These are phyloP conservation scores for Drosophila mercatorum DNA, from an alignment of 2,888 invertebrate species.

Conservation along the genomic window DNA sequence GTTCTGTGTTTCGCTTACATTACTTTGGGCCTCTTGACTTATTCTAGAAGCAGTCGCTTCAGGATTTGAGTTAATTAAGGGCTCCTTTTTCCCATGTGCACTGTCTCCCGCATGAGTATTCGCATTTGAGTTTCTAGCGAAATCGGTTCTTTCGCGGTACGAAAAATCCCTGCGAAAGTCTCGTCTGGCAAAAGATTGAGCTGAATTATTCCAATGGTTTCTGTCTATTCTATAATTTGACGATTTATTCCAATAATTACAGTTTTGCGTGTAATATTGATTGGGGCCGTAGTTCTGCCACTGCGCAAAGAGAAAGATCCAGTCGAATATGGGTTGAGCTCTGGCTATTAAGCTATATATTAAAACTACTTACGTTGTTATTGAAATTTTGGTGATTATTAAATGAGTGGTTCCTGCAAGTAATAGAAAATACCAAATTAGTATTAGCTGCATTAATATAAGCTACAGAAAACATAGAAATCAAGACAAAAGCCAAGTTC, in stretches of 20 bases:
- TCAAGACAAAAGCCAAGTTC: conserved; percentile 33
- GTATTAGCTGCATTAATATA: conserved; percentile 20
- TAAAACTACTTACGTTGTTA: conserved; percentile 69
- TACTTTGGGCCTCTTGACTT: not conserved
- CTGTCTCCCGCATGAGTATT: not conserved
- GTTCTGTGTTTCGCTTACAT: not conserved
- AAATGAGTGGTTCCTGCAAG: conserved; percentile 50
- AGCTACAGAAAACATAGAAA: conserved; percentile 10
- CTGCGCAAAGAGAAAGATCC: conserved; percentile 20
- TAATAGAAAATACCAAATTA: conserved; percentile 10
- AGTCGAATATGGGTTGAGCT: not conserved
- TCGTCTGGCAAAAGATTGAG: not conserved
- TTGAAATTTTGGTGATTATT: conserved; percentile 36
- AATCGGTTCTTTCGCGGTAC: conserved; percentile 19
- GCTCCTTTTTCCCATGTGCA: not conserved
- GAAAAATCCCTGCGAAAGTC: conserved; percentile 6
- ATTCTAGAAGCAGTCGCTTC: not conserved
- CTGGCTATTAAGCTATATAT: not conserved
- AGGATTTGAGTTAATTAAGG: not conserved
- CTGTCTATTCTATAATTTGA: not conserved
- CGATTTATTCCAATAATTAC: conserved; percentile 10
- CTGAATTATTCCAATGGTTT: conserved; percentile 11
- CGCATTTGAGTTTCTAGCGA: conserved; percentile 6
- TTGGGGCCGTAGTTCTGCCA: conserved; percentile 20
- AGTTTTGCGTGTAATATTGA: conserved; percentile 11